Evolutionary conservation across 2,113 vertebrate species (phyloP).

Genomic region (Sorex fumeus): DNA sequence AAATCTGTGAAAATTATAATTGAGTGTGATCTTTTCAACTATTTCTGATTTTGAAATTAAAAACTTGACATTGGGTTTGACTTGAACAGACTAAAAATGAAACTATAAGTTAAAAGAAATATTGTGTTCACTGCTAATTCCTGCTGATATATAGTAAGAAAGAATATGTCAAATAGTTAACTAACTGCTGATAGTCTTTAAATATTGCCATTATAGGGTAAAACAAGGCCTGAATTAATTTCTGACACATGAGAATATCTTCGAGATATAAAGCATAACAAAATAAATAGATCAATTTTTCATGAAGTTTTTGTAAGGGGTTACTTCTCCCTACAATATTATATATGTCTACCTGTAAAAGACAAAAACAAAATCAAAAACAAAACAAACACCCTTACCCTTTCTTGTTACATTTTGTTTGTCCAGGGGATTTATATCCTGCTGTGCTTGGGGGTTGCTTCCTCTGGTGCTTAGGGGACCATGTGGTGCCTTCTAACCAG

Average conservation of each 20-base stretch:
- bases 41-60: constrained; percentile 33
- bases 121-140: neutral
- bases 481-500: neutral
- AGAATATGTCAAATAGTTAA: neutral
- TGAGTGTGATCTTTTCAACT: neutral
- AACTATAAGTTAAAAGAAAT: neutral
- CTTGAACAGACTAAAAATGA: neutral
- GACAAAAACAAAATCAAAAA: too few relatives aligned
- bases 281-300: constrained; percentile 35
- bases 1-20: constrained; percentile 2
- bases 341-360: too few relatives aligned
- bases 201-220: neutral
- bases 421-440: too few relatives aligned
- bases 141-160: neutral
- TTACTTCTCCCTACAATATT: too few relatives aligned
- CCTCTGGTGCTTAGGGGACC: too few relatives aligned
- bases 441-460: too few relatives aligned
- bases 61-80: neutral
- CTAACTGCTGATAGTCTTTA: neutral
- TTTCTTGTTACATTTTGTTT: too few relatives aligned
- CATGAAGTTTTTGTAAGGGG: too few relatives aligned
- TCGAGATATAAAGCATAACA: neutral
- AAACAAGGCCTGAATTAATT: neutral
- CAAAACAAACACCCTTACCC: too few relatives aligned
- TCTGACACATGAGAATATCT: neutral